A percentile compares a stretch with the other conserved stretches of the same genome.
Conservation (phyloP, 2,888 invertebrate genomes). For the Ectemnius cavifrons region DNA sequence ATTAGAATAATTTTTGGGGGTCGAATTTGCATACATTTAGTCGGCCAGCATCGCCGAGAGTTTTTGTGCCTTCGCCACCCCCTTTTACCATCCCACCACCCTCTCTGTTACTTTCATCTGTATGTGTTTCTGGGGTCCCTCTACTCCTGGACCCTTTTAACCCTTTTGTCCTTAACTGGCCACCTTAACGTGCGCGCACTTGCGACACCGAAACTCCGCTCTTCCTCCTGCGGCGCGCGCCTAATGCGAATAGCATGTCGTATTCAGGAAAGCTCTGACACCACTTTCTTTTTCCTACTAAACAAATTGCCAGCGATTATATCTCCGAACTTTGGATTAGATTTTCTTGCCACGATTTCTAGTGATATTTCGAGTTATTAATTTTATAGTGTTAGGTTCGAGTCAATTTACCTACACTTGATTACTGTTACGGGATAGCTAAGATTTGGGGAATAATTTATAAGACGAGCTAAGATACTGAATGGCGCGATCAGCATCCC, state of each 20-base stretch:
- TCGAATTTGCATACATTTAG: conserved; percentile 7
- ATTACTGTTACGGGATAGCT: neutral
- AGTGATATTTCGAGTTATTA: neutral
- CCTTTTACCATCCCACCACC: conserved; percentile 3
- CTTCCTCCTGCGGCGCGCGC: conserved; percentile 48
- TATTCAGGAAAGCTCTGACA: conserved; percentile 67
- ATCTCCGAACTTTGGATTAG: conserved; percentile 13
- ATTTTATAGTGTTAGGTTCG: neutral
- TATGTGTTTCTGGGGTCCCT: too few species aligned
- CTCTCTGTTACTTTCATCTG: conserved; percentile 15
- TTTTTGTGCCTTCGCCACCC: conserved; percentile 10
- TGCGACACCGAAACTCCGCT: conserved; percentile 35
- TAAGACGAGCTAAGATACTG: neutral
- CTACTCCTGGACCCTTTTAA: conserved; percentile 27
- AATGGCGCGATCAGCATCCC: conserved; percentile 23
- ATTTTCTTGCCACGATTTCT: neutral
- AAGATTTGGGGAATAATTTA: conserved; percentile 4
- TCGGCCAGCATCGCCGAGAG: neutral
- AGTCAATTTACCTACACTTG: neutral
- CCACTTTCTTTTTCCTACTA: conserved; percentile 71
- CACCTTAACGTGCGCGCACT: conserved; percentile 53
- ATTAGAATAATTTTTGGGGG: conserved; percentile 6
- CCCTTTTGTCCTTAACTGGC: conserved; percentile 55
- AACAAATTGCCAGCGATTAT: conserved; percentile 75
- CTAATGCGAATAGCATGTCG: conserved; percentile 75